Evolutionary conservation across 2,113 vertebrate genomes (phyloP).

Genomic region (Petrocephalus microphthalmus): DNA sequence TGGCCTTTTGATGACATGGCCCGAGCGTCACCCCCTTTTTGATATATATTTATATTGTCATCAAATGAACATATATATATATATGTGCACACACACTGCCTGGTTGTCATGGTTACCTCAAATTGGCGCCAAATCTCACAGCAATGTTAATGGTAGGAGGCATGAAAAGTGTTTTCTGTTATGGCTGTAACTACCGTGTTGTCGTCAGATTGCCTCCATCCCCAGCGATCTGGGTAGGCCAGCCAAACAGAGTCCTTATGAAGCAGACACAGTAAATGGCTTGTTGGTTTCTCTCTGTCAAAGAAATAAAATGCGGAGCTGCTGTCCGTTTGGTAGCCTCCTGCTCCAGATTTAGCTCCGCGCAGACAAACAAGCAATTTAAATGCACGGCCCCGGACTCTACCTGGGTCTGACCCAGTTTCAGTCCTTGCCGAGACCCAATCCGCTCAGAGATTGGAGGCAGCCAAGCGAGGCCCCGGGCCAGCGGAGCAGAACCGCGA

Average conservation of each 20-base stretch:
- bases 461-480: not conserved
- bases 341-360: not conserved
- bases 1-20: not conserved
- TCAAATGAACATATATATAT: not conserved
- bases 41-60: not conserved
- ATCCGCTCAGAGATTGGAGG: slow-evolving; percentile 9
- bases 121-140: not conserved
- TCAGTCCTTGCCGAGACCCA: not conserved
- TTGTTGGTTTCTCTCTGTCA: not conserved
- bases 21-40: not conserved
- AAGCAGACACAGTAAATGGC: not conserved
- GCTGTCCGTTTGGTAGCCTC: not conserved
- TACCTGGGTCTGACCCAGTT: not conserved
- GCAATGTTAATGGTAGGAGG: not conserved
- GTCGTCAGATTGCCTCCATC: not conserved
- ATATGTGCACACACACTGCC: not conserved
- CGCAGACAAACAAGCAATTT: slow-evolving; percentile 1
- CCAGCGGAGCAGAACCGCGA: slow-evolving; percentile 6
- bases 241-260: not conserved
- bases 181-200: not conserved
- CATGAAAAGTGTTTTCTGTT: not conserved
- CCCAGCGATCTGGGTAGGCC: not conserved
- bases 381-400: not conserved
- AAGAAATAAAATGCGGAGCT: not conserved
- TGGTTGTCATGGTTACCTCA: not conserved